Evolutionary conservation across 2,888 invertebrate species (phyloP).

Genomic region (Dasypogon diadema): DNA sequence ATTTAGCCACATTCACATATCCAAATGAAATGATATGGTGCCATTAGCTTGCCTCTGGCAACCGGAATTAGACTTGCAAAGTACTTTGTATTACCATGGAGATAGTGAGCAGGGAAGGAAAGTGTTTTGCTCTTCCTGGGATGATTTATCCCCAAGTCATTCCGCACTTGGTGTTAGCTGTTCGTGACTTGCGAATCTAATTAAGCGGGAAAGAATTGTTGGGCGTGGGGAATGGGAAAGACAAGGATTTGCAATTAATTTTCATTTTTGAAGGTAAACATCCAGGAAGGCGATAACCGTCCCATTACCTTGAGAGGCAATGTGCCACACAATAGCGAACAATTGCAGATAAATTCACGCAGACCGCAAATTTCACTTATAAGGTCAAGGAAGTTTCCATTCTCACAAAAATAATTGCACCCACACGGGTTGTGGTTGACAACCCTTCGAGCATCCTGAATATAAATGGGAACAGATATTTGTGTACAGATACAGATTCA

Average conservation of each 20-base stretch:
- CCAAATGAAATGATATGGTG: slow-evolving; percentile 43
- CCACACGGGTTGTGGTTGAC: slow-evolving; percentile 35
- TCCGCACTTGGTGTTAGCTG: slow-evolving; percentile 10
- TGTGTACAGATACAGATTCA: slow-evolving; percentile 18
- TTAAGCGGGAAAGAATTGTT: background rate
- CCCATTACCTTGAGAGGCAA: too few relatives aligned
- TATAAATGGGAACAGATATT: slow-evolving; percentile 36
- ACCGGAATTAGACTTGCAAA: slow-evolving; percentile 47
- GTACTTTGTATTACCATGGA: slow-evolving; percentile 17
- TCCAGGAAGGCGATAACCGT: too few relatives aligned
- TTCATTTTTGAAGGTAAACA: slow-evolving; percentile 31
- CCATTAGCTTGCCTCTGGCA: slow-evolving; percentile 41
- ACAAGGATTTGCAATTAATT: slow-evolving; percentile 19
- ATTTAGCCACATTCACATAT: slow-evolving; percentile 26
- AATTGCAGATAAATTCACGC: background rate
- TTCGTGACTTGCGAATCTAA: slow-evolving; percentile 44
- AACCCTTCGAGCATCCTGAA: slow-evolving; percentile 37
- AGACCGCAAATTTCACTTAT: background rate
- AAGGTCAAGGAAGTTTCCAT: background rate
- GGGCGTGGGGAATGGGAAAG: too few relatives aligned
- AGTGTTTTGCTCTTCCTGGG: slow-evolving; percentile 13
- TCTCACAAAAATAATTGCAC: slow-evolving; percentile 33
- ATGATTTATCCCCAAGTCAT: slow-evolving; percentile 42
- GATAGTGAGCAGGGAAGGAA: slow-evolving; percentile 2
- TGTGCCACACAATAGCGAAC: too few relatives aligned